Conservation (phyloP, 2,113 vertebrate species). For the Hipposideros armiger region DNA sequence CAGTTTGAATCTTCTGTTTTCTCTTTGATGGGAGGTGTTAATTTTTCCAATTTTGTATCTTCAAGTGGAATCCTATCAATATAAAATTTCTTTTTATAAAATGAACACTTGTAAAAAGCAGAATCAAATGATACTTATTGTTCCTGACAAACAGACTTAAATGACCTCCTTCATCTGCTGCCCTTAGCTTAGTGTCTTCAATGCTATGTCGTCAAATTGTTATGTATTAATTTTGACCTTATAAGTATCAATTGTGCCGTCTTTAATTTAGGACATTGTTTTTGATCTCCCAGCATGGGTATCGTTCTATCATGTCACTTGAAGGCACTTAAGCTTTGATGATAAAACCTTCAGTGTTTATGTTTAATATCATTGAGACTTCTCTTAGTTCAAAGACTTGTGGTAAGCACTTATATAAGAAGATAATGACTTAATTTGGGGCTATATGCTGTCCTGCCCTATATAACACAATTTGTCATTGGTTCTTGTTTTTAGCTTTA, state of each 20-base stretch:
- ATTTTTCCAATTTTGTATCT: slow-evolving; percentile 48
- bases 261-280: background rate
- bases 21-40: background rate
- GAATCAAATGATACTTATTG: background rate
- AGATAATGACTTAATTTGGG: background rate
- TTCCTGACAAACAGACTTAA: background rate
- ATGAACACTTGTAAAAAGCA: background rate
- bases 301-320: background rate
- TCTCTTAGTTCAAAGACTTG: background rate
- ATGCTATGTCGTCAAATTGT: background rate
- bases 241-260: background rate
- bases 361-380: background rate
- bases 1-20: slow-evolving; percentile 31
- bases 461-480: background rate
- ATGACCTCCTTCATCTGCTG: background rate
- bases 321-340: background rate
- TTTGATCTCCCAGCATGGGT: background rate
- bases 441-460: background rate
- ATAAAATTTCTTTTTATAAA: slow-evolving; percentile 4
- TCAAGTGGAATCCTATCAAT: background rate
- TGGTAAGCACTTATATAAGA: background rate
- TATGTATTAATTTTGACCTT: background rate
- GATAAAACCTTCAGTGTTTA: background rate
- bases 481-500: slow-evolving; percentile 27
- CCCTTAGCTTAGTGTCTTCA: background rate